phyloP scores from a whole-genome alignment of 2,797 vertebrate genomes.

The Malacoctenus gilli region DNA sequence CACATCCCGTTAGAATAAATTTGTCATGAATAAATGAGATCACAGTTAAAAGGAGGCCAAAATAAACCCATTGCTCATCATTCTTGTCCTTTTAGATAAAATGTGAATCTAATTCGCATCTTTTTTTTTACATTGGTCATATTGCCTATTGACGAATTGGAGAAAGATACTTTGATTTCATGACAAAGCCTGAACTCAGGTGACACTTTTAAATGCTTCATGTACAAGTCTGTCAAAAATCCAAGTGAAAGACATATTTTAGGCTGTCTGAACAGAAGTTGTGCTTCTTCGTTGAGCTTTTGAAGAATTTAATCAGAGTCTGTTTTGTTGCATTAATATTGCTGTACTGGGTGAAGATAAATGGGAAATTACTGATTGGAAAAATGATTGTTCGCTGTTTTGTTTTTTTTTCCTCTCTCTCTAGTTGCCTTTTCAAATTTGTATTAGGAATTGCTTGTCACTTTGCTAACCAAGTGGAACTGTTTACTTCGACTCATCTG shows the following conservation, averaged over 20 bases:
- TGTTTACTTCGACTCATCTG: slow-evolving; percentile 26
- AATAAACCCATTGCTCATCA: background rate
- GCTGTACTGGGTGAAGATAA: slow-evolving; percentile 15
- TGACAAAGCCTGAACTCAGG: too few relatives aligned
- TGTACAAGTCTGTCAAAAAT: background rate
- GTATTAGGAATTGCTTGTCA: slow-evolving; percentile 37
- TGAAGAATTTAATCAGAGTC: slow-evolving; percentile 20
- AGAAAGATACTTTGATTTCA: too few relatives aligned
- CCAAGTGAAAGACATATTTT: background rate
- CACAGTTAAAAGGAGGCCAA: background rate
- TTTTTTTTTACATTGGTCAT: too few relatives aligned
- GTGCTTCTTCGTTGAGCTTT: background rate
- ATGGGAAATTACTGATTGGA: slow-evolving; percentile 48
- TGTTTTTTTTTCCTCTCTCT: too few relatives aligned
- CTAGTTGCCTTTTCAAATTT: slow-evolving; percentile 30
- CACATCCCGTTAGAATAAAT: slow-evolving; percentile 3
- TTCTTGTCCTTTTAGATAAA: too few relatives aligned
- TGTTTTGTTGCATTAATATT: slow-evolving; percentile 25
- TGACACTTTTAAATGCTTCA: background rate
- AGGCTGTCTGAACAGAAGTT: background rate
- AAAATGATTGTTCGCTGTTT: slow-evolving; percentile 26
- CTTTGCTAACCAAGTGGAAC: slow-evolving; percentile 46
- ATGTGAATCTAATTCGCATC: background rate
- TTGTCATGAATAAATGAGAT: slow-evolving; percentile 7
- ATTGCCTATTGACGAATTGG: too few relatives aligned